Percentiles rank a stretch among this genome's conserved stretches.
Evolutionary conservation across 1,140 invertebrate genomes (phyloP).

Genomic region (Globodera ellingtonae): DNA sequence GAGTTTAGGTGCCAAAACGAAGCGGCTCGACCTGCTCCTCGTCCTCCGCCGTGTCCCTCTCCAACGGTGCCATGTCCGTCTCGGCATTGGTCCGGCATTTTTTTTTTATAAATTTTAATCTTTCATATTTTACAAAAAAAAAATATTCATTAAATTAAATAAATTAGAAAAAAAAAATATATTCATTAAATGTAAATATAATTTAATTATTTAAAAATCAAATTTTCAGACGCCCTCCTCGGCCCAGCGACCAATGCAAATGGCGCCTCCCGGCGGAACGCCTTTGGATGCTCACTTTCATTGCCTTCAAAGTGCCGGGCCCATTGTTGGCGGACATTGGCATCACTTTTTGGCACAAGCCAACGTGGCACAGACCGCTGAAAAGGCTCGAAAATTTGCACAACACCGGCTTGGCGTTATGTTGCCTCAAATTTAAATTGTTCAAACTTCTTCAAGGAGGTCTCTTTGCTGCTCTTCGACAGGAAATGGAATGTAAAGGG

Average conservation of each 20-base stretch:
- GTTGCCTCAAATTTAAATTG: too few species aligned
- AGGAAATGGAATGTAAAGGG: conserved; percentile 67
- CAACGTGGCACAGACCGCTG: conserved; percentile 9
- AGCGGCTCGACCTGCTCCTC: conserved; percentile 28
- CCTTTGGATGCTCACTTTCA: conserved; percentile 24
- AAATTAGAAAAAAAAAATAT: too few species aligned
- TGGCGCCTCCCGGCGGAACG: background rate
- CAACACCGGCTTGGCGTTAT: background rate
- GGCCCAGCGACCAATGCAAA: background rate
- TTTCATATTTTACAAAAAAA: too few species aligned
- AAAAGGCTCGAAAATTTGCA: background rate
- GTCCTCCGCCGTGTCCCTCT: conserved; percentile 15
- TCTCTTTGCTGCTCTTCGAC: conserved; percentile 66
- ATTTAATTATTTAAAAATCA: background rate
- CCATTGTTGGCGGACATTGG: conserved; percentile 20
- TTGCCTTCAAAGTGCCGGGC: conserved; percentile 7
- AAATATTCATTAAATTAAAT: too few species aligned
- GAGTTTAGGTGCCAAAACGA: background rate
- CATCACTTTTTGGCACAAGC: conserved; percentile 28
- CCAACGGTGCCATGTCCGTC: background rate
- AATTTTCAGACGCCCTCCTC: background rate
- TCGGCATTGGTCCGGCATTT: background rate
- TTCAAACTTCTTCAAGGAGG: conserved; percentile 5
- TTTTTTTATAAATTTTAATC: too few species aligned
- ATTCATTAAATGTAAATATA: background rate